phyloP scores from a whole-genome alignment of 2,797 vertebrate genomes.

The Siniperca obscura region DNA sequence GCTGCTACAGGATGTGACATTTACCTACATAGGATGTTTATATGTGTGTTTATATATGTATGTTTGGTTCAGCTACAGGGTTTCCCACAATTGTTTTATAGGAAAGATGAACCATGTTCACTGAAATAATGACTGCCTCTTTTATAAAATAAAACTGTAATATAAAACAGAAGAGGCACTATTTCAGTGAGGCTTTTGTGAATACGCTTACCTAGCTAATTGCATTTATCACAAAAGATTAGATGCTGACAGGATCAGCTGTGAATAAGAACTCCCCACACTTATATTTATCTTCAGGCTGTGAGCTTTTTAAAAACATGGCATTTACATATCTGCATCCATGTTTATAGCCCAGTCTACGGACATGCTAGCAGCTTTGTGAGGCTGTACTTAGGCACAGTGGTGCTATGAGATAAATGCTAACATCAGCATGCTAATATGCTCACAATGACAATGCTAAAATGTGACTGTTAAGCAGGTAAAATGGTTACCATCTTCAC shows the following conservation, averaged over 20 bases:
- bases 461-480: not conserved
- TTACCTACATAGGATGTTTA: conserved; percentile 15
- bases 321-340: not conserved
- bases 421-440: not conserved
- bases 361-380: no score
- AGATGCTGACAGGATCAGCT: not conserved
- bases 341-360: not conserved
- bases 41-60: no score
- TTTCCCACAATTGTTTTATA: conserved; percentile 13
- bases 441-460: not conserved
- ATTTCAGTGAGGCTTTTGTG: not conserved
- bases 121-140: not conserved
- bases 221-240: not conserved
- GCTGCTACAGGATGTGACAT: conserved; percentile 25
- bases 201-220: not conserved
- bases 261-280: not conserved
- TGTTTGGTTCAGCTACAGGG: not conserved
- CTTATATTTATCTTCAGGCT: not conserved
- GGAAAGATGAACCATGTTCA: not conserved
- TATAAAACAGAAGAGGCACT: not conserved
- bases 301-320: not conserved
- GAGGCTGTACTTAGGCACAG: not conserved
- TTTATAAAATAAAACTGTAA: not conserved
- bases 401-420: not conserved
- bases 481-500: not conserved